Percentiles rank a stretch among this genome's conserved stretches.
These are phyloP conservation scores for Urocolius indicus DNA, from an alignment of 2,113 vertebrate genomes.

Conservation along the genomic window DNA sequence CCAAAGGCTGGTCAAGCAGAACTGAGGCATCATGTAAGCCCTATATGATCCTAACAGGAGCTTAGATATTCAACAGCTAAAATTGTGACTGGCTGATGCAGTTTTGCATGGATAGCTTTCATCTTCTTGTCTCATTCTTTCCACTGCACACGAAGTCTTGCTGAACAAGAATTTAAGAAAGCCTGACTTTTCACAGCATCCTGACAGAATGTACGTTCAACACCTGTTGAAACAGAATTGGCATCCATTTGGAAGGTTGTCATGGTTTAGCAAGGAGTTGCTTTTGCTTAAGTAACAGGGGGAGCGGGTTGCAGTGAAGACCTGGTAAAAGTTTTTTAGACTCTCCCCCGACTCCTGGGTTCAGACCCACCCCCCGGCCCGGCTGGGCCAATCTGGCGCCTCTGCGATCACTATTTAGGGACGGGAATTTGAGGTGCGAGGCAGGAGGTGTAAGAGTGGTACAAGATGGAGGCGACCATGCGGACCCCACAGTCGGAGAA, in stretches of 20 bases:
- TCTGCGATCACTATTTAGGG: no score
- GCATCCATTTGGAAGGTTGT: neutral
- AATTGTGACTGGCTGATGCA: neutral
- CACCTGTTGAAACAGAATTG: neutral
- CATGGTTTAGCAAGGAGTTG: no score
- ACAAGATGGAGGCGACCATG: no score
- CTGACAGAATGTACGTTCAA: neutral
- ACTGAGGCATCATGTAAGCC: neutral
- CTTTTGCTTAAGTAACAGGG: no score
- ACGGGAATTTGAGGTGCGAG: no score
- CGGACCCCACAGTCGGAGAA: no score
- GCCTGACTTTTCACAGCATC: neutral
- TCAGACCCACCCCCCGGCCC: no score
- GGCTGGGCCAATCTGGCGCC: no score
- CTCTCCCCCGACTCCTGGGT: no score
- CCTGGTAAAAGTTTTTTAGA: no score
- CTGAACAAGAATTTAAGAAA: fast-evolving
- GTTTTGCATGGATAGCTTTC: neutral
- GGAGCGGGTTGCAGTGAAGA: no score
- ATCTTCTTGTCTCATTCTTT: neutral
- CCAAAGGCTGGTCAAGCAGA: neutral
- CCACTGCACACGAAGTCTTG: neutral
- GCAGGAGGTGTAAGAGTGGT: no score
- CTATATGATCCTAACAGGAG: neutral
- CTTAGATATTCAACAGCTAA: neutral